These are phyloP conservation scores for Drosophila trichaetosa DNA, from an alignment of 2,888 invertebrate species.

Conservation along the genomic window DNA sequence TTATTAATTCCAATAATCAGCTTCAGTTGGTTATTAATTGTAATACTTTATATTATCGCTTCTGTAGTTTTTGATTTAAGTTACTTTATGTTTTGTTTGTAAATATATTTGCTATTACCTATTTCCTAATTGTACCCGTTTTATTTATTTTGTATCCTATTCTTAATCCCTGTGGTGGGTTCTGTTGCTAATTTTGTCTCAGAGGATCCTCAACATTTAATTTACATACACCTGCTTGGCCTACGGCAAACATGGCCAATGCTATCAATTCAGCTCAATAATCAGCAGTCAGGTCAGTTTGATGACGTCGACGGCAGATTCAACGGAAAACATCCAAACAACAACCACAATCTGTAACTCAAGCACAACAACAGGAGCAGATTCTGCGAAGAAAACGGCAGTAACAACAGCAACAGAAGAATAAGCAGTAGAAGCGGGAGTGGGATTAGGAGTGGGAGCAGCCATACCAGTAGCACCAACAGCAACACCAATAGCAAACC, in stretches of 20 bases:
- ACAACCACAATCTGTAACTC: constrained; percentile 29
- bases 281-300: constrained; percentile 82
- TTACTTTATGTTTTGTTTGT: constrained; percentile 50
- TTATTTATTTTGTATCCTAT: constrained; percentile 33
- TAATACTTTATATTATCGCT: constrained; percentile 29
- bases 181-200: constrained; percentile 2
- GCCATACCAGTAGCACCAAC: constrained; percentile 17
- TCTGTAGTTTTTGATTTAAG: constrained; percentile 39
- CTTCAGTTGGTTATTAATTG: constrained; percentile 5
- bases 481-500: constrained; percentile 12
- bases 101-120: constrained; percentile 49
- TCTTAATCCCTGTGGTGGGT: constrained; percentile 32
- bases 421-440: constrained; percentile 30
- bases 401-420: constrained; percentile 1
- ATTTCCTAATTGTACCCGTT: constrained; percentile 46
- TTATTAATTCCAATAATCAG: neutral
- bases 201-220: neutral
- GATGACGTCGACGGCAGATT: constrained; percentile 83
- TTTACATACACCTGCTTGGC: neutral
- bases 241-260: neutral
- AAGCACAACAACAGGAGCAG: constrained; percentile 40
- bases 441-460: constrained; percentile 22
- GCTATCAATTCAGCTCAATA: neutral
- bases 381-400: constrained; percentile 26
- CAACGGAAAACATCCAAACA: constrained; percentile 60